These are phyloP conservation scores for Pelosia muscerda DNA, from an alignment of 2,888 invertebrate genomes.

Conservation along the genomic window DNA sequence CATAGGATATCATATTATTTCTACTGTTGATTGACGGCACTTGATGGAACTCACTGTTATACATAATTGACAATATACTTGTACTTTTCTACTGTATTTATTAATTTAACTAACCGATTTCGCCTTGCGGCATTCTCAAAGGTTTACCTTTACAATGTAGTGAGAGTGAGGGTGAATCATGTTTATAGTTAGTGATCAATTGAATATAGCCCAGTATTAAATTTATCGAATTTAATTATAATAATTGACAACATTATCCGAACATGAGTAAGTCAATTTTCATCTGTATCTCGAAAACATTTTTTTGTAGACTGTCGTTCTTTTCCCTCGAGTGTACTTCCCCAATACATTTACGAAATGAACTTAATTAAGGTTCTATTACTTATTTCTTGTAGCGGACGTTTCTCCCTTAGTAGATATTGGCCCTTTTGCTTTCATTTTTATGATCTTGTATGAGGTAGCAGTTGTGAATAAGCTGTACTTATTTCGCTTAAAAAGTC, in stretches of 20 bases:
- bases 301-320: conserved; percentile 38
- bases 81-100: no score
- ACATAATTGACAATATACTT: no score
- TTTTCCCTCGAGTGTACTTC: conserved; percentile 33
- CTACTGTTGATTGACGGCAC: no score
- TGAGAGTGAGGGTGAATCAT: no score
- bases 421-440: conserved; percentile 26
- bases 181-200: no score
- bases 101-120: no score
- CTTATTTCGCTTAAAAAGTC: neutral
- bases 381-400: conserved; percentile 41
- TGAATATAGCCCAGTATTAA: neutral
- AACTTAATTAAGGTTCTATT: conserved; percentile 53
- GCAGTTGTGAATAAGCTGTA: neutral
- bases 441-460: conserved; percentile 7
- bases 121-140: no score
- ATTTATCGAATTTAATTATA: conserved; percentile 26
- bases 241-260: conserved; percentile 33
- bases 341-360: conserved; percentile 51
- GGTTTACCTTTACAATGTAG: no score
- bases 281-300: conserved; percentile 21
- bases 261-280: conserved; percentile 36
- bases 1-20: no score
- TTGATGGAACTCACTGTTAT: no score
- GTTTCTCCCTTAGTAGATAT: conserved; percentile 28